Evolutionary conservation across 2,113 vertebrate genomes (phyloP), one percentile per base, ranked within the genome.

Genomic region (Orthonyx spaldingii): DNA sequence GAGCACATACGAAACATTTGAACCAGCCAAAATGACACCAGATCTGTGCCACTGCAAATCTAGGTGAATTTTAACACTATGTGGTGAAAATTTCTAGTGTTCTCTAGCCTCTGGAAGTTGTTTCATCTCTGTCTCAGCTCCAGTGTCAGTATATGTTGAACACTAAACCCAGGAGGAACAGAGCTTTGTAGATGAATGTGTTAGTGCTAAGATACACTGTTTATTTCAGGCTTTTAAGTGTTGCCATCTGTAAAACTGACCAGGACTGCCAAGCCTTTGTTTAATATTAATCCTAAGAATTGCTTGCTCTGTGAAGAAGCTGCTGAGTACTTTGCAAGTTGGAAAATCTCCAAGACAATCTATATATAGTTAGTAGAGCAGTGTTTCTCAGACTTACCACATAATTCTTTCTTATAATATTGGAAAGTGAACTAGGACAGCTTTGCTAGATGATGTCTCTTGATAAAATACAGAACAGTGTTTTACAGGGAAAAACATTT

Each of bases 251-350:
- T 88, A 92, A 71, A 95, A 95, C 63, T 94, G 91, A 56, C 61
- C 87, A 71, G 42, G 46, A 70, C 60, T 23, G n/a, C 65, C 66
- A 69, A 60, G 80, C 32, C 60, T 93, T 63, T 94, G 72, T 82
- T 74, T 74, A 87, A 82, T 87, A 59, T 84, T 84, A 84, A 79
- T 94, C 69, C 41, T 9, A 15, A 84, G 72, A 94, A 59, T 71
- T 64, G 44, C 56, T 77, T 89, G 70, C 42, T 91, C 68, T 92
- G n/a, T 81, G 79, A 75, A 85, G 86, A 92, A 97, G 81, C 65
- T 72, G 53, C 76, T 93, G 70, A 82, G 88, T 76, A 77, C 82
- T 97, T 94, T 41, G n/a, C 79, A 93, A 85, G 11, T 85, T 96
- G 94, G 93, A 94, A 96, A 91, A 79, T 84, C 26, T 88, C 88